phyloP scores from a whole-genome alignment of 2,888 invertebrate genomes.

The Nomada ruficornis region DNA sequence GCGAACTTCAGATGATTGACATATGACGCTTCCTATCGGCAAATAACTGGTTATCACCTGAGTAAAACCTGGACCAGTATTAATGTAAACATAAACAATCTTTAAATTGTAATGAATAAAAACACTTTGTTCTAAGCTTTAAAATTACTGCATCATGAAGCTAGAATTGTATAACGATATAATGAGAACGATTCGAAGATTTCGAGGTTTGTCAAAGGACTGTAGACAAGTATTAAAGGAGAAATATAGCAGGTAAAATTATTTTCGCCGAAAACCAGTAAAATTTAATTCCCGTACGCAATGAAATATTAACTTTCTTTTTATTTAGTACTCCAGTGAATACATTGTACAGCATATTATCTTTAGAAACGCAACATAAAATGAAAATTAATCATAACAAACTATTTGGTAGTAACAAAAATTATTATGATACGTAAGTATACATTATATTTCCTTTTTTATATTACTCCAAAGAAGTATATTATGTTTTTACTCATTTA shows the following conservation, averaged over 20 bases:
- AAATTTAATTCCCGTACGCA: not conserved
- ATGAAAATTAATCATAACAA: conserved; percentile 88
- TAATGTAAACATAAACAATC: not conserved
- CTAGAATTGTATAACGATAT: conserved; percentile 85
- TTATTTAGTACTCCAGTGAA: conserved; percentile 86
- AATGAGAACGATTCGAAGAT: conserved; percentile 86
- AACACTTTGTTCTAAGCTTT: conserved; percentile 4
- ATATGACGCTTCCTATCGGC: not conserved
- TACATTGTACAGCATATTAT: conserved; percentile 90
- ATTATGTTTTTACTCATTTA: conserved; percentile 28
- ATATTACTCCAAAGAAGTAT: not conserved
- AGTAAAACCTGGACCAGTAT: not conserved
- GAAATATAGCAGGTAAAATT: conserved; percentile 86
- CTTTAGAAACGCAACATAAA: conserved; percentile 87
- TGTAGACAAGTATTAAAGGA: conserved; percentile 87
- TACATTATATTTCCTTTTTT: not conserved
- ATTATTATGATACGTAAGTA: conserved; percentile 86
- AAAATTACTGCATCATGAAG: conserved; percentile 74
- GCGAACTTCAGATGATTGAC: conserved; percentile 17
- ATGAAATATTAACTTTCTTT: not conserved
- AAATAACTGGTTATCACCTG: not conserved
- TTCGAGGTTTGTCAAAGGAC: conserved; percentile 86
- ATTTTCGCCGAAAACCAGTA: not conserved
- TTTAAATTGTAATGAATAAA: not conserved
- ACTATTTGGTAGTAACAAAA: conserved; percentile 86